Evolutionary conservation across 1,140 invertebrate species (phyloP), one percentile per base, ranked within the genome.

Genomic region (Drosophila nebulosa): DNA sequence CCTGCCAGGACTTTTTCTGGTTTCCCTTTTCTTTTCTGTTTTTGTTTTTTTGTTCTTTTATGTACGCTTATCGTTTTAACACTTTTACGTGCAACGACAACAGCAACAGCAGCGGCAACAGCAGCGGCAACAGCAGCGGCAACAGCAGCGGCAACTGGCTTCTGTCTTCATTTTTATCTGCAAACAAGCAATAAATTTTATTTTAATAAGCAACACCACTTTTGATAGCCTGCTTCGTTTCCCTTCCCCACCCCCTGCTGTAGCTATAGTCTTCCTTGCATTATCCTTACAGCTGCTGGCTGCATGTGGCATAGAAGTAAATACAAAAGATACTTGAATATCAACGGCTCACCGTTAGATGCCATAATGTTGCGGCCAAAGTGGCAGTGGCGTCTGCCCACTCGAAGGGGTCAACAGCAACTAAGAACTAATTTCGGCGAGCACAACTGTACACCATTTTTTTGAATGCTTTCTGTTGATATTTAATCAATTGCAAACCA

Each of bases 191-290:
- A 86, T 86, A 85, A 86, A 85, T 85, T 85, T 86, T 71, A 85
- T 85, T 85, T 85, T 86, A 86, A 85, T 85, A 86, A 80, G 74
- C 81, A 86, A 86, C 81, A 85, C 77, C 81, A 85, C 77, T 85
- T 85, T 81, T 85, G 81, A 86, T 86, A 86, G 74, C 78, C 60
- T 50, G 10, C 52, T 14, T 7, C 26, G 27, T 32, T 27, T 50
- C 67, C 46, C 51, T 46, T 6, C 10, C n/a, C 22, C 39, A 3
- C 16, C 30, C n/a, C 22, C 42, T n/a, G 9, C 30, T 42, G 14
- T 1, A 36, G n/a, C n/a, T 36, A 12, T 36, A 36, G 35, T 12
- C 14, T n/a, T 0, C 4, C 35, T 46, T 21, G 30, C 30, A 4
- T 32, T 51, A 21, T 32, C 50, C 2, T 10, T 14, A 14, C 51